These are phyloP conservation scores for Flexamia atlantica DNA, from an alignment of 2,888 invertebrate species.

Conservation along the genomic window DNA sequence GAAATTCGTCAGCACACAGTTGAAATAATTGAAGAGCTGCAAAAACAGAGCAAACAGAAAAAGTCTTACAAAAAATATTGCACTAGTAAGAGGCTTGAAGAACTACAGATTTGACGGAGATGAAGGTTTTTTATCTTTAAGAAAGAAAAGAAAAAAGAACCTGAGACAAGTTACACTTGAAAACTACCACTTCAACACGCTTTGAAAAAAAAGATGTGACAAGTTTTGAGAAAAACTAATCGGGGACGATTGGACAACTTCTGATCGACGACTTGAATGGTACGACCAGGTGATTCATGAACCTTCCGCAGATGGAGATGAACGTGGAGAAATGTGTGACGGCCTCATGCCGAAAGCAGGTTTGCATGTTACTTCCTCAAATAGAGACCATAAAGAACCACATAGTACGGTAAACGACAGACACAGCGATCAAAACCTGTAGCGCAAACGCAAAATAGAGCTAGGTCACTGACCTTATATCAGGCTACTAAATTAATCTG, in stretches of 20 bases:
- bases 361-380: background rate
- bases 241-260: slow-evolving; percentile 24
- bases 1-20: no score
- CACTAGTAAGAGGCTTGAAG: slow-evolving; percentile 1
- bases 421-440: no score
- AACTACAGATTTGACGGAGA: slow-evolving; percentile 34
- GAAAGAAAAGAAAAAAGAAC: slow-evolving; percentile 16
- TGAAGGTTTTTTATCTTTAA: slow-evolving; percentile 26
- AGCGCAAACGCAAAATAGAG: no score
- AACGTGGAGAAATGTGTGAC: slow-evolving; percentile 19
- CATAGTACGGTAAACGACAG: no score
- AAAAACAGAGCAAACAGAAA: no score
- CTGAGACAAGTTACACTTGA: slow-evolving; percentile 22
- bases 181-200: slow-evolving; percentile 25
- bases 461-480: no score
- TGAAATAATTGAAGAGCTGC: no score
- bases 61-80: background rate
- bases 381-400: no score
- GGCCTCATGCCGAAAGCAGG: slow-evolving; percentile 14
- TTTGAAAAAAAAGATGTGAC: slow-evolving; percentile 14
- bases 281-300: slow-evolving; percentile 21
- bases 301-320: slow-evolving; percentile 5
- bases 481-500: no score
- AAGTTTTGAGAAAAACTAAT: background rate
- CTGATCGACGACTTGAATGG: slow-evolving; percentile 28